Evolutionary conservation across 2,113 vertebrate genomes (phyloP).

Genomic region (Alosa alosa): DNA sequence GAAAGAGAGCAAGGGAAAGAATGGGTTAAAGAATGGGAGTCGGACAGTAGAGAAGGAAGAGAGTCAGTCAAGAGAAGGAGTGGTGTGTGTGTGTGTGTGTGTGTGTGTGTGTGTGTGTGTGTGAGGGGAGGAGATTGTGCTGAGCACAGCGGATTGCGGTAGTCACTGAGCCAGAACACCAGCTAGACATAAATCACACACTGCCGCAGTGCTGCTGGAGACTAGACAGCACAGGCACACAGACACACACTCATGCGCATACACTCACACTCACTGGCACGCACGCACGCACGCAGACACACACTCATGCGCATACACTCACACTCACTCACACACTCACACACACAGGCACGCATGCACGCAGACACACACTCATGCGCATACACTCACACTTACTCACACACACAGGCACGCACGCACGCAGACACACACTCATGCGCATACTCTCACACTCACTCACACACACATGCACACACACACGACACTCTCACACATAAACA

Average conservation of each 20-base stretch:
- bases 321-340: not conserved
- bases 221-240: slow-evolving; percentile 37
- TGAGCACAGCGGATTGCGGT: slow-evolving; percentile 71
- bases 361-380: not conserved
- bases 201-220: slow-evolving; percentile 70
- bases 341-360: not conserved
- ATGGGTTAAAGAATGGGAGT: not conserved
- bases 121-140: slow-evolving; percentile 52
- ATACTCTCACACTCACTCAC: no score
- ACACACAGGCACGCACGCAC: no score
- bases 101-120: slow-evolving; percentile 21
- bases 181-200: slow-evolving; percentile 74
- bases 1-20: slow-evolving; percentile 21
- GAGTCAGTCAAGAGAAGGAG: not conserved
- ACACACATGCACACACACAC: no score
- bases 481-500: no score
- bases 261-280: not conserved
- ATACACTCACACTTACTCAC: not conserved
- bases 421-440: no score
- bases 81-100: slow-evolving; percentile 8
- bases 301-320: not conserved
- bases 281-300: not conserved
- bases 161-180: slow-evolving; percentile 73
- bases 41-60: slow-evolving; percentile 2
- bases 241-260: slow-evolving; percentile 20